Evolutionary conservation across 1,140 invertebrate genomes (phyloP).

Genomic region (Sitobion miscanthi): DNA sequence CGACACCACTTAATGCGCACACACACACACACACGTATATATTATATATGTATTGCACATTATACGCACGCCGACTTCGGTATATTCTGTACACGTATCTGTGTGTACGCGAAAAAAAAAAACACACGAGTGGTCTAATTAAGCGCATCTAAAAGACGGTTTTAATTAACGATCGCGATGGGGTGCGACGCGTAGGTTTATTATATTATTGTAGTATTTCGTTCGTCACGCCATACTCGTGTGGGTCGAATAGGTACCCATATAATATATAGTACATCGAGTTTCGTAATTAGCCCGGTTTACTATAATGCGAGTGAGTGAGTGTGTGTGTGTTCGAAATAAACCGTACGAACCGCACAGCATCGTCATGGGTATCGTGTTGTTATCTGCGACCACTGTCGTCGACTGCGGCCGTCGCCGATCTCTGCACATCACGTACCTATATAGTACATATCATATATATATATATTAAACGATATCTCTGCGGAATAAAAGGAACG

Average conservation of each 20-base stretch:
- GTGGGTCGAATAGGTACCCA: not conserved
- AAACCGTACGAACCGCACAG: not conserved
- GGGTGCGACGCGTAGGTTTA: not conserved
- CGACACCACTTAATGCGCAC: slow-evolving; percentile 14
- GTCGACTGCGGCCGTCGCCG: not conserved
- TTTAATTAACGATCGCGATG: slow-evolving; percentile 49
- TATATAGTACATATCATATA: not conserved
- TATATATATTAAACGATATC: not conserved
- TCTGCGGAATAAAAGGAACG: not conserved
- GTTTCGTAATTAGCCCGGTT: slow-evolving; percentile 61
- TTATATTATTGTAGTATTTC: not conserved
- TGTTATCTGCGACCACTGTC: not conserved
- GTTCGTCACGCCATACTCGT: not conserved
- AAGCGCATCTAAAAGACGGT: slow-evolving; percentile 23
- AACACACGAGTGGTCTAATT: slow-evolving; percentile 1
- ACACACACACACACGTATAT: not conserved
- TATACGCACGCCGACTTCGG: no score
- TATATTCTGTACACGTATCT: no score
- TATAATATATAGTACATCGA: not conserved
- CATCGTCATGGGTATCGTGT: not conserved
- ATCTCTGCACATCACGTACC: not conserved
- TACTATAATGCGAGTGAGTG: not conserved
- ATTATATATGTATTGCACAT: not conserved
- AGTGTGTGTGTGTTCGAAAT: not conserved
- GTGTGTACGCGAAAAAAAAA: not conserved